Percentiles rank a stretch among this genome's conserved stretches.
Evolutionary conservation across 2,888 invertebrate genomes (phyloP).

Genomic region (Macrosiphum euphorbiae): DNA sequence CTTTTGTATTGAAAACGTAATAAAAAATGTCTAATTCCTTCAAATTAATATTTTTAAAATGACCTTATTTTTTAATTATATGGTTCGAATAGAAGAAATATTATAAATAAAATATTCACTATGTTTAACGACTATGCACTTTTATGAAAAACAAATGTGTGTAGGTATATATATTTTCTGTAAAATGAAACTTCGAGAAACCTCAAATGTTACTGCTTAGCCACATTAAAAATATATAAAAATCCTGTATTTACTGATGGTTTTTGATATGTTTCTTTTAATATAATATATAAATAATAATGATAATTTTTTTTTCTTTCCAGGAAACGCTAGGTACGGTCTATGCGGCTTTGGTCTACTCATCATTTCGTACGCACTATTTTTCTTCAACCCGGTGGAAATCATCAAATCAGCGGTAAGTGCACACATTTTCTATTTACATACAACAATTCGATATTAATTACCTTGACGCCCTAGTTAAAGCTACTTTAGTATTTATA

Average conservation of each 20-base stretch:
- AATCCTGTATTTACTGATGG: not conserved
- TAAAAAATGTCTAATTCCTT: not conserved
- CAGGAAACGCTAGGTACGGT: conserved; percentile 71
- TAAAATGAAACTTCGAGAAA: not conserved
- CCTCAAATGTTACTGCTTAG: not conserved
- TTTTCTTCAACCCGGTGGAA: conserved; percentile 70
- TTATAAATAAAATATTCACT: not conserved
- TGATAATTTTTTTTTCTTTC: conserved; percentile 60
- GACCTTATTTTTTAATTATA: not conserved
- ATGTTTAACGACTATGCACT: not conserved
- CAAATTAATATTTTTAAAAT: not conserved
- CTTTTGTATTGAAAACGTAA: not conserved
- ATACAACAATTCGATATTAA: not conserved
- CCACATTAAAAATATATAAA: not conserved
- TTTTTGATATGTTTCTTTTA: not conserved
- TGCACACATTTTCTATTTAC: conserved; percentile 53
- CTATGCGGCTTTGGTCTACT: conserved; percentile 69
- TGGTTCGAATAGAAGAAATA: not conserved
- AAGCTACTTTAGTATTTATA: too few species aligned
- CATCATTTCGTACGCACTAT: conserved; percentile 69
- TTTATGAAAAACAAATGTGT: not conserved
- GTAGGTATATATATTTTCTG: not conserved
- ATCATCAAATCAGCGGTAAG: conserved; percentile 70
- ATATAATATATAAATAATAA: not conserved
- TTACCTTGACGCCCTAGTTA: too few species aligned